phyloP scores from a whole-genome alignment of 2,888 invertebrate genomes.

The Tetrapedia diversipes region DNA sequence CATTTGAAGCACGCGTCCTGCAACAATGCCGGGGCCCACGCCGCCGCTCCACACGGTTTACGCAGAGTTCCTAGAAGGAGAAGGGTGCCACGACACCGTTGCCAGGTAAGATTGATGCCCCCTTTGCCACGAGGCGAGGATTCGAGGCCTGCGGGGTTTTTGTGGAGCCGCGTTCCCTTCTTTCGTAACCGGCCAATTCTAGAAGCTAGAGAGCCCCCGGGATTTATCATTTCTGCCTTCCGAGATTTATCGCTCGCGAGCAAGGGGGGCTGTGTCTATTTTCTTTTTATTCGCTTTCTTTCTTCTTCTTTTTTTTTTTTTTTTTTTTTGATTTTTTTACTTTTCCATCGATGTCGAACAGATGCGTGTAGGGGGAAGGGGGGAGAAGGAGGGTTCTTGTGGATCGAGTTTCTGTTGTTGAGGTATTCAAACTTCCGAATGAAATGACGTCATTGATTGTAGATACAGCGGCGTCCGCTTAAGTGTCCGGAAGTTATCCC shows the following conservation, averaged over 20 bases:
- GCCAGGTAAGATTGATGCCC: constrained; percentile 73
- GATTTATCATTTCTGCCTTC: constrained; percentile 47
- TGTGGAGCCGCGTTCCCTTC: constrained; percentile 30
- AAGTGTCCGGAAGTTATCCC: too few species aligned
- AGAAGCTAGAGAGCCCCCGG: constrained; percentile 44
- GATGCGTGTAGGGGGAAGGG: too few species aligned
- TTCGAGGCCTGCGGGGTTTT: constrained; percentile 44
- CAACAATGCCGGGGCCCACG: constrained; percentile 62
- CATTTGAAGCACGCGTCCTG: constrained; percentile 75
- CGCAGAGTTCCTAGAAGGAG: constrained; percentile 78
- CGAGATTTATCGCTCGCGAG: constrained; percentile 35
- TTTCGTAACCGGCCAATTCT: constrained; percentile 50
- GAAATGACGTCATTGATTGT: too few species aligned
- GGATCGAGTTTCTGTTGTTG: constrained; percentile 7
- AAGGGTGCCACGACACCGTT: constrained; percentile 77
- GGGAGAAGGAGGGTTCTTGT: neutral
- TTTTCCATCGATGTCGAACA: constrained; percentile 10
- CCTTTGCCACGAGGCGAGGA: constrained; percentile 38
- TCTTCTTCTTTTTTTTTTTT: neutral
- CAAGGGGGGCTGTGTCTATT: neutral
- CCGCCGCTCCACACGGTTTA: constrained; percentile 64
- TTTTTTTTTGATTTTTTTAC: neutral
- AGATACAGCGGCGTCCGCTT: too few species aligned
- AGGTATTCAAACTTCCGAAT: constrained; percentile 18
- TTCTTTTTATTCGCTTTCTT: constrained; percentile 17